phyloP scores from a whole-genome alignment of 2,888 invertebrate genomes.

The Dimorphilus gyrociliatus region DNA sequence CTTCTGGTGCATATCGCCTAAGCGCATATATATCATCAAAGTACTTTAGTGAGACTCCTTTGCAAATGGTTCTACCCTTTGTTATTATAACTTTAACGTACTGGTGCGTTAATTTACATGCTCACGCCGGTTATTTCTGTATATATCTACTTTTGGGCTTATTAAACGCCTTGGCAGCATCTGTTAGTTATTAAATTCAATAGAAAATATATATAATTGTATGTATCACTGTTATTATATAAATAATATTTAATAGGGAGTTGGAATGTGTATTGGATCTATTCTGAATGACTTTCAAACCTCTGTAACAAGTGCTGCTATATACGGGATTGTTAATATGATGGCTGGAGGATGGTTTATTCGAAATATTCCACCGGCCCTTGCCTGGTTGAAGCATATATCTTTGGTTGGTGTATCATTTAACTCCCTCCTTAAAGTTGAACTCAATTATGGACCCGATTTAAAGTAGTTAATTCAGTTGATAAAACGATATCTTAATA shows the following conservation, averaged over 20 bases:
- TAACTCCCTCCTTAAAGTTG: conserved; percentile 62
- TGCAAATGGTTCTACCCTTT: conserved; percentile 56
- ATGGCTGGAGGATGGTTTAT: no score
- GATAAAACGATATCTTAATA: no score
- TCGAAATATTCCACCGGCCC: conserved; percentile 55
- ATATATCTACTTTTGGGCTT: conserved; percentile 51
- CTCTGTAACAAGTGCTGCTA: conserved; percentile 57
- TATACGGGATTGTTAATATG: conserved; percentile 59
- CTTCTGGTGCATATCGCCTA: conserved; percentile 58
- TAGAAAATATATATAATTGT: neutral
- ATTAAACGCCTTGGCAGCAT: conserved; percentile 55
- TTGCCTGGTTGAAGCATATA: conserved; percentile 56
- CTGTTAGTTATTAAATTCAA: conserved; percentile 38
- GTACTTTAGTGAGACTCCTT: conserved; percentile 60
- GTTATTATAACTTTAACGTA: conserved; percentile 60
- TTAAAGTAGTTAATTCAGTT: no score
- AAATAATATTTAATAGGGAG: conserved; percentile 12
- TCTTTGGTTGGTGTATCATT: conserved; percentile 64
- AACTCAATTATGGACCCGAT: conserved; percentile 53
- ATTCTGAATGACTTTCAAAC: conserved; percentile 59
- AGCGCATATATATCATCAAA: conserved; percentile 66
- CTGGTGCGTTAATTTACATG: conserved; percentile 54
- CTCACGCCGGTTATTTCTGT: conserved; percentile 48
- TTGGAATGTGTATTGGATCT: conserved; percentile 58
- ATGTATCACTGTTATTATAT: neutral